Conservation (phyloP, 2,113 vertebrate genomes). For the Asarcornis scutulata region DNA sequence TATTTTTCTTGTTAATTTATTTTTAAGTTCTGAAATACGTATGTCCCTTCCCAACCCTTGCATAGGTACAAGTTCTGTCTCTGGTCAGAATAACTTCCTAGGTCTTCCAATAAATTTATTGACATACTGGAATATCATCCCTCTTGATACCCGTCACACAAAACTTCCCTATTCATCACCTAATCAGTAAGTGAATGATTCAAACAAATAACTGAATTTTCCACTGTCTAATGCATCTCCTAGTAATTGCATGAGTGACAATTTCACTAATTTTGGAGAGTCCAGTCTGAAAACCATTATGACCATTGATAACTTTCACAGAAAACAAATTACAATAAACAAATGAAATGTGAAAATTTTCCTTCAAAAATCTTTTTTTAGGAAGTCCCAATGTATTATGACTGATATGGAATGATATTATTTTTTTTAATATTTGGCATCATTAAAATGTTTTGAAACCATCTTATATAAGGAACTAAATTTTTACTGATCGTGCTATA, state of each 20-base stretch:
- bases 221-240: background rate
- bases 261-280: background rate
- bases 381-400: background rate
- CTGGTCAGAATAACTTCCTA: background rate
- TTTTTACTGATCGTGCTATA: background rate
- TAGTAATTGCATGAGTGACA: background rate
- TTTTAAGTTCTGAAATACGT: background rate
- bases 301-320: background rate
- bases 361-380: background rate
- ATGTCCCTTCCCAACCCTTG: background rate
- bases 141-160: background rate
- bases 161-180: background rate
- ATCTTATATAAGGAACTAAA: background rate
- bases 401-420: background rate
- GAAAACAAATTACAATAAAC: background rate
- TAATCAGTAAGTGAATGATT: background rate
- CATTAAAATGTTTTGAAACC: background rate
- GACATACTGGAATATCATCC: background rate
- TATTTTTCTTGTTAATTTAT: background rate
- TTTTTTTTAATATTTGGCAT: background rate
- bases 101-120: background rate
- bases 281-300: background rate
- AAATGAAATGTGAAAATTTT: background rate
- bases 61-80: background rate
- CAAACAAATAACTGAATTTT: background rate